Evolutionary conservation across 2,888 invertebrate species (phyloP).

Genomic region (Craniophora ligustri): DNA sequence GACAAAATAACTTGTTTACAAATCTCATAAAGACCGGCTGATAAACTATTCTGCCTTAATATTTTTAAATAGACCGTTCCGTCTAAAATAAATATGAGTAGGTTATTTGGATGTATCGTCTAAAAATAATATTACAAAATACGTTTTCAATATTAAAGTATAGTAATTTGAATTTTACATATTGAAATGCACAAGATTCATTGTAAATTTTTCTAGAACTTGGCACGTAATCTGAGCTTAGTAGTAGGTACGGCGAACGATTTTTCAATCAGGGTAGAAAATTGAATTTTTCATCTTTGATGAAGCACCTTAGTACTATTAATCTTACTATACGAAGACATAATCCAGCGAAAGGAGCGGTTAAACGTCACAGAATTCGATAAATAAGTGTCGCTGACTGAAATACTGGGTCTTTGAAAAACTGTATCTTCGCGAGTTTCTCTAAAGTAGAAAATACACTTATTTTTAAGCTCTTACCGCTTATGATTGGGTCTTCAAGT

Average conservation of each 20-base stretch:
- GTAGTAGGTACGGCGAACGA: slow-evolving; percentile 41
- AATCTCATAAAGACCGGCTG: too few relatives aligned
- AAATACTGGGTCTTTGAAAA: slow-evolving; percentile 44
- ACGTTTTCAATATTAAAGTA: too few relatives aligned
- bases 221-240: slow-evolving; percentile 41
- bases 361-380: slow-evolving; percentile 50
- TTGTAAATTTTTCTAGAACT: slow-evolving; percentile 20
- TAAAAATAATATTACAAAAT: too few relatives aligned
- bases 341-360: slow-evolving; percentile 52
- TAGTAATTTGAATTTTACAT: not conserved
- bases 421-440: slow-evolving; percentile 36
- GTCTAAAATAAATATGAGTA: too few relatives aligned
- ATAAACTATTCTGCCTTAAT: too few relatives aligned
- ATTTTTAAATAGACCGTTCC: too few relatives aligned
- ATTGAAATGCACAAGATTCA: slow-evolving; percentile 4
- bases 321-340: slow-evolving; percentile 57
- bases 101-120: too few relatives aligned
- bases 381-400: slow-evolving; percentile 44
- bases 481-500: slow-evolving; percentile 42
- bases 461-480: slow-evolving; percentile 43
- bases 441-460: slow-evolving; percentile 42
- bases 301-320: slow-evolving; percentile 58
- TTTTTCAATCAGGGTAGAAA: slow-evolving; percentile 55
- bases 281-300: slow-evolving; percentile 57
- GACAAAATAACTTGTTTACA: too few relatives aligned